Evolutionary conservation across 2,113 vertebrate species (phyloP).

Genomic region (Neomonachus schauinslandi): DNA sequence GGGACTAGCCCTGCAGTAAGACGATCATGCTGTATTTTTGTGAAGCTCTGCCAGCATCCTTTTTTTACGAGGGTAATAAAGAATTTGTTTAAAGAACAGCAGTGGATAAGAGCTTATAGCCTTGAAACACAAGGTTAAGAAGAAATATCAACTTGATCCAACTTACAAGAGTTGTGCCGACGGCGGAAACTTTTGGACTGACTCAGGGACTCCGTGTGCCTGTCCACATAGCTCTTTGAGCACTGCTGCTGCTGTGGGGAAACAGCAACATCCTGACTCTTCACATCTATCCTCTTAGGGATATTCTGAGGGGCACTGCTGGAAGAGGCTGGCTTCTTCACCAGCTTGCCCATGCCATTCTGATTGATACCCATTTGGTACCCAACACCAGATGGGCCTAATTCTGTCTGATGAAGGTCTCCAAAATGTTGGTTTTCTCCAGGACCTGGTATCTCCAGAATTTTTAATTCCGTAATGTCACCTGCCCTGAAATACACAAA

Average conservation of each 20-base stretch:
- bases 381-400: slow-evolving; percentile 70
- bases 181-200: slow-evolving; percentile 94
- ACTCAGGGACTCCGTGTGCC: slow-evolving; percentile 89
- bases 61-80: not conserved
- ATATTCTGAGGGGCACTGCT: slow-evolving; percentile 91
- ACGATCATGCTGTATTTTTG: not conserved
- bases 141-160: not conserved
- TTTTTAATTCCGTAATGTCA: slow-evolving; percentile 98
- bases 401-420: slow-evolving; percentile 83
- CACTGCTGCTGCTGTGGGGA: slow-evolving; percentile 92
- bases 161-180: slow-evolving; percentile 98
- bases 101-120: not conserved
- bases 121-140: not conserved
- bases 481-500: slow-evolving; percentile 90
- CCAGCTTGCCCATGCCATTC: slow-evolving; percentile 84
- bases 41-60: not conserved
- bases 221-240: slow-evolving; percentile 96
- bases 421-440: slow-evolving; percentile 82
- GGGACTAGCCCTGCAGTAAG: not conserved
- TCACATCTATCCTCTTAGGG: slow-evolving; percentile 89
- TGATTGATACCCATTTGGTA: slow-evolving; percentile 85
- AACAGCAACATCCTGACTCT: slow-evolving; percentile 82
- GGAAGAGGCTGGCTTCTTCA: slow-evolving; percentile 83
- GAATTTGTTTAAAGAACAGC: not conserved
- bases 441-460: slow-evolving; percentile 90